A percentile compares a stretch with the other conserved stretches of the same genome.
phyloP scores from a whole-genome alignment of 2,888 invertebrate species.

The Eremobia ochroleuca region DNA sequence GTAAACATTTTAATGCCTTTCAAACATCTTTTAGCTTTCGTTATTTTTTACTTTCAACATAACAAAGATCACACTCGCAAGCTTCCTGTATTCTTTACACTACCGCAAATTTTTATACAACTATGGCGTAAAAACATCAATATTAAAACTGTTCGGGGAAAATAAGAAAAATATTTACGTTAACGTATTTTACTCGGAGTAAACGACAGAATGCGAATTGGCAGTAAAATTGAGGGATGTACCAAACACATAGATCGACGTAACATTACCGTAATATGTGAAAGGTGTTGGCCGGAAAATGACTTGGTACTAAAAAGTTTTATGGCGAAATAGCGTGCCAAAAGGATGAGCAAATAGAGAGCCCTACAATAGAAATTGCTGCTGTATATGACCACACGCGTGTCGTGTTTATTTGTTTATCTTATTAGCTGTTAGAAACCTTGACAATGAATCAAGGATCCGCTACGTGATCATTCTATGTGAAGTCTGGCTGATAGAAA shows the following conservation, averaged over 20 bases:
- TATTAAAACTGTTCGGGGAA: conserved; percentile 36
- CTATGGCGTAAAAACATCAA: conserved; percentile 45
- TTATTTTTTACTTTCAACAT: conserved; percentile 59
- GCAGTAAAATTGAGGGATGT: conserved; percentile 36
- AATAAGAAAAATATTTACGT: conserved; percentile 56
- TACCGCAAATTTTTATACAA: conserved; percentile 40
- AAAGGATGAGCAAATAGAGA: conserved; percentile 39
- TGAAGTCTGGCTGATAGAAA: background rate
- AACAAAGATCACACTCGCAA: conserved; percentile 54
- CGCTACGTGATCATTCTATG: background rate
- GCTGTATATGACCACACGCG: background rate
- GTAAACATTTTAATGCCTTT: conserved; percentile 61
- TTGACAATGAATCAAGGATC: conserved; percentile 22
- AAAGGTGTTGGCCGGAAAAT: conserved; percentile 46
- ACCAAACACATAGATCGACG: conserved; percentile 32
- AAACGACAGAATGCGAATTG: conserved; percentile 31
- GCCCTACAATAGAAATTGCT: conserved; percentile 25
- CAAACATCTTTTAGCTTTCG: conserved; percentile 35
- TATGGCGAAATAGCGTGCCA: conserved; percentile 27
- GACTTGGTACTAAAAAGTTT: conserved; percentile 33
- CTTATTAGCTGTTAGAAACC: conserved; percentile 13
- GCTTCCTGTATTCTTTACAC: conserved; percentile 44
- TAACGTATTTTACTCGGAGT: conserved; percentile 21
- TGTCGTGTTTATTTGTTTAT: conserved; percentile 8
- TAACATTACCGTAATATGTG: conserved; percentile 33